Evolutionary conservation across 2,797 vertebrate species (phyloP), one percentile per base, ranked within the genome.

Genomic region (Naso thynnoides): DNA sequence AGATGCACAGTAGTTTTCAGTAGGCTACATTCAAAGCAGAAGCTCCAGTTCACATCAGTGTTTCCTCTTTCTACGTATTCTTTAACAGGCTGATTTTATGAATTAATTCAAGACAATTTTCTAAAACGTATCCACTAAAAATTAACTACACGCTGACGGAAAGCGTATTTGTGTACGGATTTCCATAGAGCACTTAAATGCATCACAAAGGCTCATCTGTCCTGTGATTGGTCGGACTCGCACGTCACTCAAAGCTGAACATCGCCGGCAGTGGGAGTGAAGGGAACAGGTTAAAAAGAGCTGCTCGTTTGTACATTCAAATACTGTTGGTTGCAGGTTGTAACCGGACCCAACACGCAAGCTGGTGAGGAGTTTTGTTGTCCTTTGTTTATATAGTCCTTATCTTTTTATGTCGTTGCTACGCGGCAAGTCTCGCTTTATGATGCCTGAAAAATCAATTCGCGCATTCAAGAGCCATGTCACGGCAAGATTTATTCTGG

Each of bases 331-430:
- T 85, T 85, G 66, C 88, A 83, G 59, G 36, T 74, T 87, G 85
- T 83, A 81, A 74, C 78, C 70, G 60, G 78, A 92, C 66, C 45
- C 45, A 84, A 80, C 54, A 73, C 83, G 21, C 89, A 93, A 94
- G 75, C 92, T 93, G 93, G 93, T 94, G 70, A 90, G 89, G 5
- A 62, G 6, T 31, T 19, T 15, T 39, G 6, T 10, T 55, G 6
- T 14, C 1, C 7, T 59, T 31, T 59, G 0, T 59, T 55, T 45
- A 0, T 10, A 5, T 33, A 33, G 1, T 42, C 13, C 13, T 39
- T 18, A 1, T 26, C 21, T 2, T 31, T 0, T 49, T 57, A 42
- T 39, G 49, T 18, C 2, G n/a, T 4, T 5, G 9, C 6, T 31
- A 0, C 33, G 4, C 3, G n/a, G 13, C 27, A 24, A 36, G 1